Percentiles rank a stretch among this genome's conserved stretches.
Conservation (phyloP, 2,797 vertebrate species). For the Percopsis omiscomaycus region DNA sequence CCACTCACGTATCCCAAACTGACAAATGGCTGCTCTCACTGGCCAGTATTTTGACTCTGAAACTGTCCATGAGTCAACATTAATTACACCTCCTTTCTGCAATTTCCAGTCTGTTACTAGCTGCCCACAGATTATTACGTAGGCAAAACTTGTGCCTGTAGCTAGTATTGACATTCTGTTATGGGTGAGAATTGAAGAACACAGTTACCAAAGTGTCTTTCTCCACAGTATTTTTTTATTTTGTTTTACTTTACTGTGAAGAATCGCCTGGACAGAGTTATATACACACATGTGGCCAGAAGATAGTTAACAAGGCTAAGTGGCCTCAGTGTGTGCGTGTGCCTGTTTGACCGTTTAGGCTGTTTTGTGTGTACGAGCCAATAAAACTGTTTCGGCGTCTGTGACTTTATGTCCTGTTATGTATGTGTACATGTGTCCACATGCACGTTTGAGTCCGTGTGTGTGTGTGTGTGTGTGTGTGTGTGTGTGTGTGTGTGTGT, state of each 20-base stretch:
- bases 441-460: not conserved
- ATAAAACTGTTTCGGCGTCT: constrained; percentile 8
- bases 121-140: constrained; percentile 4
- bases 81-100: constrained; percentile 28
- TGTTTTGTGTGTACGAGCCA: constrained; percentile 39
- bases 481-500: constrained; percentile 11
- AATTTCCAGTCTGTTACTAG: constrained; percentile 36
- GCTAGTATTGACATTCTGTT: not conserved
- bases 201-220: constrained; percentile 32
- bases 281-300: constrained; percentile 49
- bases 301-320: constrained; percentile 56
- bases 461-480: not conserved
- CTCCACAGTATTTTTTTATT: constrained; percentile 14
- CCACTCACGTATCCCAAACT: constrained; percentile 42
- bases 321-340: constrained; percentile 36
- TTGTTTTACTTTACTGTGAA: constrained; percentile 29
- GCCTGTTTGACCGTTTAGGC: constrained; percentile 26
- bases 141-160: constrained; percentile 12
- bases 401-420: not conserved
- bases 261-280: constrained; percentile 17
- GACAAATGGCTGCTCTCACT: constrained; percentile 42
- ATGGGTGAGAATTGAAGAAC: constrained; percentile 25
- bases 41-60: constrained; percentile 40
- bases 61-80: constrained; percentile 27
- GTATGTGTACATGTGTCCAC: not conserved